Evolutionary conservation across 2,888 invertebrate genomes (phyloP).

Genomic region (Tachina fera): DNA sequence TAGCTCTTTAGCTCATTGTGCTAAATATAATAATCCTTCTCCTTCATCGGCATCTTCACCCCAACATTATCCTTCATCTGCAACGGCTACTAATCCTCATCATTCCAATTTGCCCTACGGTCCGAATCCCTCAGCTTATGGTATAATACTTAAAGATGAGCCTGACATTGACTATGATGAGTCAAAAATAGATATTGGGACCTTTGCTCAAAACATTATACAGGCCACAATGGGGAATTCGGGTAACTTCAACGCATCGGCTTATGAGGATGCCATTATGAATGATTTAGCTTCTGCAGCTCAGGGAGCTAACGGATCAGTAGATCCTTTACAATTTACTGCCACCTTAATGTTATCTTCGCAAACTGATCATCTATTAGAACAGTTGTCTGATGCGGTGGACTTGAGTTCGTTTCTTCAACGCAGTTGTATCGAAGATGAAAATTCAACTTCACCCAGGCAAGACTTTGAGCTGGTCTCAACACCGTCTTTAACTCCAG

Average conservation of each 20-base stretch:
- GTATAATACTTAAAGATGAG: constrained; percentile 91
- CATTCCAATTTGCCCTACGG: constrained; percentile 78
- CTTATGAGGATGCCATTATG: constrained; percentile 92
- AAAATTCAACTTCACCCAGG: constrained; percentile 83
- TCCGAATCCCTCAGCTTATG: constrained; percentile 90
- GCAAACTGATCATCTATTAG: constrained; percentile 89
- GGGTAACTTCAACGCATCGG: constrained; percentile 83
- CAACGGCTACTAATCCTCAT: constrained; percentile 57
- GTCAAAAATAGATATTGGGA: constrained; percentile 86
- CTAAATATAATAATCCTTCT: constrained; percentile 72
- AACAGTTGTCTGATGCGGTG: constrained; percentile 91
- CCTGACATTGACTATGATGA: constrained; percentile 90
- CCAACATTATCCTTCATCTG: constrained; percentile 59
- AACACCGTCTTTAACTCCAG: constrained; percentile 88
- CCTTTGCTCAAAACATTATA: constrained; percentile 81
- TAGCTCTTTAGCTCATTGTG: constrained; percentile 76
- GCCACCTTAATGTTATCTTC: constrained; percentile 91
- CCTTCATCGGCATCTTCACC: constrained; percentile 67
- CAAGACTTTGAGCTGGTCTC: constrained; percentile 88
- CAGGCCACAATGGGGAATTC: constrained; percentile 79
- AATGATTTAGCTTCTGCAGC: constrained; percentile 87
- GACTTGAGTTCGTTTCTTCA: constrained; percentile 90
- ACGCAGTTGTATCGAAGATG: constrained; percentile 85
- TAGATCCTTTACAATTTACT: constrained; percentile 92
- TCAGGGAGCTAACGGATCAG: constrained; percentile 83